A percentile compares a stretch with the other conserved stretches of the same genome.
These are phyloP conservation scores for Arion vulgaris DNA, from an alignment of 1,140 invertebrate genomes.

Conservation along the genomic window DNA sequence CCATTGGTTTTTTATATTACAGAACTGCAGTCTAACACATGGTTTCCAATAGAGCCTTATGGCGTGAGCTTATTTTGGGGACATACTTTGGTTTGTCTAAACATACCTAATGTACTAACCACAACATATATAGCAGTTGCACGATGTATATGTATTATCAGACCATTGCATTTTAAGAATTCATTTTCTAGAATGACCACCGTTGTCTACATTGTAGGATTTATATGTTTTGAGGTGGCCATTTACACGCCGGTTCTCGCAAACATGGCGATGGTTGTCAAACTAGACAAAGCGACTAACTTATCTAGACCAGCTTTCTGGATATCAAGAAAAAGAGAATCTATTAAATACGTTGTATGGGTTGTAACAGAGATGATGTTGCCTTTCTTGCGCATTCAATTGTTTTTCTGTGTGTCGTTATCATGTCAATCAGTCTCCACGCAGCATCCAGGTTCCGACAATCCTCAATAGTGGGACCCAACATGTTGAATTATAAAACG, in stretches of 20 bases:
- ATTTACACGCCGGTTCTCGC: constrained; percentile 8
- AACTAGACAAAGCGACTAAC: background rate
- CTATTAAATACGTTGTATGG: constrained; percentile 5
- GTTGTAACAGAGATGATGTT: background rate
- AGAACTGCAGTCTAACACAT: background rate
- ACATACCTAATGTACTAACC: background rate
- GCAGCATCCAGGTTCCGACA: background rate
- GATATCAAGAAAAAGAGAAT: background rate
- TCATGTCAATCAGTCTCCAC: background rate
- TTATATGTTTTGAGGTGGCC: background rate
- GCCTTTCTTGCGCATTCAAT: background rate
- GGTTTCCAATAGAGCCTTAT: background rate
- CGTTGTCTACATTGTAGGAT: background rate
- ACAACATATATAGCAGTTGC: constrained; percentile 16
- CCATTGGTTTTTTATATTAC: background rate
- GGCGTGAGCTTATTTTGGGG: background rate
- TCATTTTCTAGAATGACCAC: background rate
- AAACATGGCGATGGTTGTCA: background rate
- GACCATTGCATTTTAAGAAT: constrained; percentile 7
- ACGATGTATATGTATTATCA: constrained; percentile 1
- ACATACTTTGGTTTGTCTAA: background rate
- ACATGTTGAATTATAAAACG: background rate
- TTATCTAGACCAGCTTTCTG: background rate
- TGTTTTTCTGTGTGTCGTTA: background rate
- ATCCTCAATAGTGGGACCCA: background rate